Base-by-base conservation (phyloP, 2,888 invertebrate genomes). In the Thalpophila matura region DNA sequence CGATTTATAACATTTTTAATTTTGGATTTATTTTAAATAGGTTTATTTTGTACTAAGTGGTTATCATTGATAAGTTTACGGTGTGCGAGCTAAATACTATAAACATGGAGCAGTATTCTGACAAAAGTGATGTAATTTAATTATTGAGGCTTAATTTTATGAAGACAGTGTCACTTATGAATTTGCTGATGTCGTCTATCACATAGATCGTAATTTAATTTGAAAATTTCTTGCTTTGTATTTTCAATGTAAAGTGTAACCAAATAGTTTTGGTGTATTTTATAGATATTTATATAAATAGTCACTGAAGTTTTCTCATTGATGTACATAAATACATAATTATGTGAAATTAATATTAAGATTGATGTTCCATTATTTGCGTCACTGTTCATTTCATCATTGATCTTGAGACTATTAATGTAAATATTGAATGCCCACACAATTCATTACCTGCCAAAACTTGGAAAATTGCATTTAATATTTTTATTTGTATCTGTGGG, bases 401-500 rank as follows among this genome's bases (percentile, higher is more conserved):
- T 86, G 78, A 75, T 81, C 66, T 77, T 74, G 69, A 74, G 74
- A 78, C 85, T 83, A 82, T 83, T 84, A 83, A 77, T 86, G 83
- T 87, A 86, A 92, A 93, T 94, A 93, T 87, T 89, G 89, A 89
- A 83, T 83, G 83, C 84, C 84, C 85, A 85, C 88, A 89, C 88
- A 89, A 86, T 89, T 89, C 88, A 89, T 85, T 87, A 89, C 87
- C 86, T 89, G 89, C 86, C 86, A 86, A 87, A 90, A 87, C 82
- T 89, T 84, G 83, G 81, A 86, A 87, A 89, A 66, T 85, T 81
- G 83, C 91, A 89, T 94, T 91, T 95, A 94, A 94, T 94, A 93
- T 95, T 94, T 95, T 95, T 94, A 92, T 92, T 89, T 91, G 91
- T 93, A 90, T 90, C 79, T 86, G 84, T 87, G 77, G 75, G 74